Conservation (phyloP, 2,888 invertebrate genomes). For the Desoria tigrina region DNA sequence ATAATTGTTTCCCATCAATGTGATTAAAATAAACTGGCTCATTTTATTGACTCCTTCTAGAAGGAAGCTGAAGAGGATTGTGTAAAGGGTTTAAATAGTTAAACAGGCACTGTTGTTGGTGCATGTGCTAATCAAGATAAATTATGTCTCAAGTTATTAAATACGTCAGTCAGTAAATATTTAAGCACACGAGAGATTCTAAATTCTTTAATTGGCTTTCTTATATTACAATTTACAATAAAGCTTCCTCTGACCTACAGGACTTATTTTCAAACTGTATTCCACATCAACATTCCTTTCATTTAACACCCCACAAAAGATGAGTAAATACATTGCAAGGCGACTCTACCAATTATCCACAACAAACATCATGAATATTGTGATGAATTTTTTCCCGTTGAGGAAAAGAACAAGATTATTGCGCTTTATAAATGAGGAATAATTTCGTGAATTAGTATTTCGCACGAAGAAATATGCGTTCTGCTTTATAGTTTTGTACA, state of each 20-base stretch:
- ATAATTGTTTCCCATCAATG: conserved; percentile 13
- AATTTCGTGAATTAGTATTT: conserved; percentile 19
- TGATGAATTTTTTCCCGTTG: neutral
- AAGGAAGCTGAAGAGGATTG: no score
- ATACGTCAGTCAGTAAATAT: neutral
- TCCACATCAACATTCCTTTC: neutral
- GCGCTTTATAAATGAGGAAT: conserved; percentile 14
- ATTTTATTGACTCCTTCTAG: no score
- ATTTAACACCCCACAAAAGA: neutral
- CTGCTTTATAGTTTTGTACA: conserved; percentile 1
- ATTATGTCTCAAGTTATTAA: neutral
- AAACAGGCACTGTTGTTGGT: no score
- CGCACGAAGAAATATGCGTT: conserved; percentile 10
- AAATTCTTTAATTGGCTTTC: neutral
- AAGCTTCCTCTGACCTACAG: conserved; percentile 4
- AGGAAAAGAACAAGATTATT: conserved; percentile 12
- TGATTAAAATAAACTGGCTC: conserved; percentile 3
- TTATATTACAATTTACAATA: no score
- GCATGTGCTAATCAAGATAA: no score
- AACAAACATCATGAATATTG: no score
- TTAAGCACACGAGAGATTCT: conserved; percentile 6
- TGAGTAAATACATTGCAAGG: no score
- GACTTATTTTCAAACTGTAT: neutral
- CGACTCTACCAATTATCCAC: no score
- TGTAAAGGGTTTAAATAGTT: no score